phyloP scores from a whole-genome alignment of 2,888 invertebrate species.

The Omphaloscelis lunosa region DNA sequence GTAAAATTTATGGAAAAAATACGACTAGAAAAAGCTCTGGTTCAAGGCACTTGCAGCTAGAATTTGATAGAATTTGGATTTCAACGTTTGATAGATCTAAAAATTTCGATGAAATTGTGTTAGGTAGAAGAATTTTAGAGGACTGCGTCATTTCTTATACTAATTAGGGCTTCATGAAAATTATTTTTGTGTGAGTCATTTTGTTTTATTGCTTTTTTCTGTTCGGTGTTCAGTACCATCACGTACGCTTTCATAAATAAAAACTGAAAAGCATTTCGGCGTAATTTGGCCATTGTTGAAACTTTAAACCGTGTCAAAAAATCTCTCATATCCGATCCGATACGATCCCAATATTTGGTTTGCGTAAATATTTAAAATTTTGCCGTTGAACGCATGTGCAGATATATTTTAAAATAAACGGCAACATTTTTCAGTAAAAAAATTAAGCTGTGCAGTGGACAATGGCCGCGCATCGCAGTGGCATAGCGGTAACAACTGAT shows the following conservation, averaged over 20 bases:
- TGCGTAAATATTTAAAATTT: conserved; percentile 29
- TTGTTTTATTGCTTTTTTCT: background rate
- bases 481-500: conserved; percentile 66
- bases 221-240: background rate
- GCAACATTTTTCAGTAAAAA: conserved; percentile 48
- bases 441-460: conserved; percentile 54
- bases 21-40: conserved; percentile 14
- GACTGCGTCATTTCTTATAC: background rate
- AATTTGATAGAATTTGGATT: conserved; percentile 28
- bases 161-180: background rate
- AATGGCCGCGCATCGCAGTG: conserved; percentile 55
- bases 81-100: background rate
- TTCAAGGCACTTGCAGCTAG: conserved; percentile 25
- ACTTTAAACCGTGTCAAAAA: conserved; percentile 25
- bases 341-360: conserved; percentile 30
- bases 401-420: conserved; percentile 37
- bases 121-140: background rate
- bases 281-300: conserved; percentile 13
- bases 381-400: conserved; percentile 12
- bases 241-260: background rate
- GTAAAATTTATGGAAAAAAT: conserved; percentile 51
- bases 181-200: background rate
- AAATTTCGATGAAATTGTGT: background rate
- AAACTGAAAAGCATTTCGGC: background rate
- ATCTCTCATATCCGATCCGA: background rate